A percentile compares a stretch with the other conserved stretches of the same genome.
phyloP scores from a whole-genome alignment of 2,113 vertebrate genomes.

The Gambusia affinis region DNA sequence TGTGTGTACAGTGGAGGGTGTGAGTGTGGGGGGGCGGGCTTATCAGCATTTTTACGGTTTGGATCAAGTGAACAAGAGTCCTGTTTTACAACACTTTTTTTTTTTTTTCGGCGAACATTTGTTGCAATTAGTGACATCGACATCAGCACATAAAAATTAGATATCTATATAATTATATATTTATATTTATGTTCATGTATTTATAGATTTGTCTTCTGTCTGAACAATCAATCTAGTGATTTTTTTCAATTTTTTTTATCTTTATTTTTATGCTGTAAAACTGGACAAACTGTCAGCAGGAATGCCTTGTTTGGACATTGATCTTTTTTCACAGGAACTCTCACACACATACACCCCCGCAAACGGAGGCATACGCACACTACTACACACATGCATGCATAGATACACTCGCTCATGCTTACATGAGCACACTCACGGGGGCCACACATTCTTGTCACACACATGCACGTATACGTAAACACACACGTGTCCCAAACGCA shows the following conservation, averaged over 20 bases:
- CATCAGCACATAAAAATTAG: constrained; percentile 87
- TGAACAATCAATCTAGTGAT: constrained; percentile 81
- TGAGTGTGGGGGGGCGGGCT: neutral
- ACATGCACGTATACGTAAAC: constrained; percentile 50
- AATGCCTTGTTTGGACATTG: constrained; percentile 78
- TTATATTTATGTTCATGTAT: constrained; percentile 82
- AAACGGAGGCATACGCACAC: constrained; percentile 60
- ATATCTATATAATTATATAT: constrained; percentile 82
- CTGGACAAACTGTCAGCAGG: constrained; percentile 75
- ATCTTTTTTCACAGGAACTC: constrained; percentile 56
- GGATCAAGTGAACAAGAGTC: constrained; percentile 76
- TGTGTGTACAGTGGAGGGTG: neutral
- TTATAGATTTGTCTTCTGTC: constrained; percentile 83
- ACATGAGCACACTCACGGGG: constrained; percentile 55
- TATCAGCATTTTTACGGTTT: constrained; percentile 73
- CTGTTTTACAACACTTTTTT: constrained; percentile 74
- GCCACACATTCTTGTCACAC: constrained; percentile 47
- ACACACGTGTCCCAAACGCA: constrained; percentile 5
- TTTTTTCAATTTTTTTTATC: constrained; percentile 58
- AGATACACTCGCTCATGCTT: constrained; percentile 72
- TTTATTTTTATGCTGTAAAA: constrained; percentile 70
- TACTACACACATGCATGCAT: constrained; percentile 77
- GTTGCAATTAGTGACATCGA: constrained; percentile 83
- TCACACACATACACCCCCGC: constrained; percentile 16
- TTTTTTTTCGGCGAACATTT: constrained; percentile 65